phyloP scores from a whole-genome alignment of 2,113 vertebrate genomes.

The Ceratotherium simum region DNA sequence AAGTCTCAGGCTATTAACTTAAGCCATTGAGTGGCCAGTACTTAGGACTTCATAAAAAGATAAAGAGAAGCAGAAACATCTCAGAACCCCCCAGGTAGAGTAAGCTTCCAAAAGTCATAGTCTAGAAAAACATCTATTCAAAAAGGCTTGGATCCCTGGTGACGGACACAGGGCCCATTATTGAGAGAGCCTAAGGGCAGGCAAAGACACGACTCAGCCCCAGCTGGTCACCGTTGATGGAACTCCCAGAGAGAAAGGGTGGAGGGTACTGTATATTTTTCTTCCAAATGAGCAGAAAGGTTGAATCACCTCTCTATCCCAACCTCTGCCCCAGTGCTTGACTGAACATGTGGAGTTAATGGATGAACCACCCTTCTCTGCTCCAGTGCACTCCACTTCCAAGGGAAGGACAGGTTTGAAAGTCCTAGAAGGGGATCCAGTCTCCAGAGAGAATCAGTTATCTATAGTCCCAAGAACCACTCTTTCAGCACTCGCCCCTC shows the following conservation, averaged over 20 bases:
- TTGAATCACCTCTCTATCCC: neutral
- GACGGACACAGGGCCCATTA: conserved; percentile 11
- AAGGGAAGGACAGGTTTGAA: neutral
- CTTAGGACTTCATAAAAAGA: neutral
- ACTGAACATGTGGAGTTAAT: neutral
- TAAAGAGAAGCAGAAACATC: neutral
- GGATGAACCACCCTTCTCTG: neutral
- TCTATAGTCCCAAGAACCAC: neutral
- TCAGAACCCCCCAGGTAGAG: conserved; percentile 27
- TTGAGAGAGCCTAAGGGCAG: conserved; percentile 57
- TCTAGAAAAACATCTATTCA: conserved; percentile 13
- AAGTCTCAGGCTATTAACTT: neutral
- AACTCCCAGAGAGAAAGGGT: neutral
- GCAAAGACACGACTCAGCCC: conserved; percentile 52
- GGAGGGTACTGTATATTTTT: neutral
- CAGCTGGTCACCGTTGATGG: neutral
- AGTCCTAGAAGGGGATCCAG: neutral
- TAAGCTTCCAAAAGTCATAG: neutral
- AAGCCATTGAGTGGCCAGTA: neutral
- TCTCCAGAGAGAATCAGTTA: neutral
- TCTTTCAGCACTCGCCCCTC: neutral
- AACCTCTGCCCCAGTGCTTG: neutral
- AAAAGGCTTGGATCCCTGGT: neutral
- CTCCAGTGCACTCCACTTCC: neutral
- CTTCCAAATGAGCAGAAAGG: neutral